Base-by-base conservation (phyloP, 2,797 vertebrate genomes). In the Kryptopterus vitreolus region DNA sequence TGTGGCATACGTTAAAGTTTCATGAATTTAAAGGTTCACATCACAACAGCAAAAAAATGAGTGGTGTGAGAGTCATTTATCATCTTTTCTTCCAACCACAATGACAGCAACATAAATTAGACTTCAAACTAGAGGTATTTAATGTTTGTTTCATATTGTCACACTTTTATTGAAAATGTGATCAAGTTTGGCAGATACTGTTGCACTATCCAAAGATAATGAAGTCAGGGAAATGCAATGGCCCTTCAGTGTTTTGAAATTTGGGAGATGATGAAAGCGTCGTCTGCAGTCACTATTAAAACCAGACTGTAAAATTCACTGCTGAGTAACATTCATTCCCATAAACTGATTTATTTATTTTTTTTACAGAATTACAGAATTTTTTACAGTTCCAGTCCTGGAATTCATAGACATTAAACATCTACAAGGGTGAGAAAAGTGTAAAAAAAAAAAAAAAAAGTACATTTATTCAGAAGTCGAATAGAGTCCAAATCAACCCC, bases 211-310 rank as follows among this genome's bases (percentile, higher is more conserved):
- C 3, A 46, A 20, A 59, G 33, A 43, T 33, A 72, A 72, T 72
- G 4, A 72, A 57, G 71, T 73, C 53, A 57, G 38, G 22, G 20
- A 57, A 73, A 57, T 57, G 52, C 70, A 73, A 16, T n/a, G 52
- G 10, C 31, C 31, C 43, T 72, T 73, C 52, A 20, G 52, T 73
- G 33, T 43, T 58, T 58, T 74, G 33, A 57, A 73, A 72, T 72
- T 15, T 53, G 20, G n/a, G 26, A 53, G 29, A 55, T 72, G 18
- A 18, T 18, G 22, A 58, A 73, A 73, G 11, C 52, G 55, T 35
- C 57, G 31, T 35, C 29, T 13, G 3, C 18, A 72, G n/a, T 72
- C 29, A 12, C 22, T 72, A 31, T n/a, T 29, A 53, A 53, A 53
- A 71, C 31, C 48, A 2, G 68, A 52, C 22, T 20, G 46, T 50